Conservation (phyloP, 2,888 invertebrate species). For the Conops quadrifasciatus region DNA sequence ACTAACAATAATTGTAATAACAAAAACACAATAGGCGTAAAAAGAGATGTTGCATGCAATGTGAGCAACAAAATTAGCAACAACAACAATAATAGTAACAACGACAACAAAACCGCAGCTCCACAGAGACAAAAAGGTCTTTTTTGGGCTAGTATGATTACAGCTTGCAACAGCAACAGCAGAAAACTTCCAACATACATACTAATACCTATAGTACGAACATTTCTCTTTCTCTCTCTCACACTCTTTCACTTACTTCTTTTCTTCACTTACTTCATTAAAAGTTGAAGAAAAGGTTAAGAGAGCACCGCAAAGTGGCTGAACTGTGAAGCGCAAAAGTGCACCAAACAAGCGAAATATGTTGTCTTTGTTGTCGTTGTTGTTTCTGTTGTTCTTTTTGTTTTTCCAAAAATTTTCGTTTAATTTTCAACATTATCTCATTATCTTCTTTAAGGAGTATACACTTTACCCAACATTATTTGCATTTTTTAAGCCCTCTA, state of each 20-base stretch:
- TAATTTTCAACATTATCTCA: no score
- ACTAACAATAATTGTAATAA: background rate
- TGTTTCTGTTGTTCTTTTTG: conserved; percentile 2
- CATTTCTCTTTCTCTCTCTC: background rate
- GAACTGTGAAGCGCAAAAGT: background rate
- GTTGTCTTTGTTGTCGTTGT: conserved; percentile 2
- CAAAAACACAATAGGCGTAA: background rate
- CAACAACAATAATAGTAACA: conserved; percentile 17
- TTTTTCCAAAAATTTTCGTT: no score
- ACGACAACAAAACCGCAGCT: conserved; percentile 25
- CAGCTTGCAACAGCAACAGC: conserved; percentile 19
- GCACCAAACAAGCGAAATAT: conserved; percentile 14
- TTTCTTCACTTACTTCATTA: conserved; percentile 30
- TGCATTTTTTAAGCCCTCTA: no score
- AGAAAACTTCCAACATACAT: conserved; percentile 1
- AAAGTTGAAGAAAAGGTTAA: conserved; percentile 29
- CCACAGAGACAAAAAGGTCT: conserved; percentile 3
- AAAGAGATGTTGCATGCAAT: background rate
- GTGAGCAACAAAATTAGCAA: background rate
- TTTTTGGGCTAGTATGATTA: background rate
- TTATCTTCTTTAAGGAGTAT: no score
- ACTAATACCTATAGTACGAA: conserved; percentile 18
- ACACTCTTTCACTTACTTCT: background rate
- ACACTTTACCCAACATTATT: no score
- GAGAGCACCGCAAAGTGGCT: background rate